Base-by-base conservation (phyloP, 2,113 vertebrate genomes). In the Microcebus griseorufus region DNA sequence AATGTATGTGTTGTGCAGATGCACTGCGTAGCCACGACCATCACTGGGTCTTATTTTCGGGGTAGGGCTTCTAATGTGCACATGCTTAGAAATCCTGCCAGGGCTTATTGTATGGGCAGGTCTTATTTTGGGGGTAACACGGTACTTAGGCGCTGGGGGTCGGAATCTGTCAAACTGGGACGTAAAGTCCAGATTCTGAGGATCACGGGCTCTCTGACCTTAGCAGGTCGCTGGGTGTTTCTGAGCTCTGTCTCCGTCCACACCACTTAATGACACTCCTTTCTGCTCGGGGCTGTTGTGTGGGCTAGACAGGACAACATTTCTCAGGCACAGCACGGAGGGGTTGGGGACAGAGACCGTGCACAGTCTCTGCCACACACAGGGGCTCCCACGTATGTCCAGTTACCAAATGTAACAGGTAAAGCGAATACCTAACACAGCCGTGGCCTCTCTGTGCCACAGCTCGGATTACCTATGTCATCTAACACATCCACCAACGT, bases 371-470 rank as follows among this genome's bases (percentile, higher is more conserved):
- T 12, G 20, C 75, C 0, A 6, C 51, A 55, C 42, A 48, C 27
- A 17, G 6, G 2, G 3, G 14, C 1, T 0, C 16, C 4, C 32
- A n/a, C 0, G 25, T 5, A 12, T 6, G 27, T 6, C 3, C 10
- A 55, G 18, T 6, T 12, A 3, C 9, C 17, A 29, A 25, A n/a
- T 34, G 3, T 45, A 23, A 9, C 51, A 0, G 10, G 16, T 8
- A 13, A 70, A 20, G 7, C 12, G 27, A 55, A 18, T 20, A 18
- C 1, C 22, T 51, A 10, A 20, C 6, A 42, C 51, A 22, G 37
- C 51, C 53, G 39, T 48, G 51, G 5, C 3, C 13, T 64, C 20
- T 42, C 45, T 45, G 16, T 51, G 83, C 34, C 4, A 2, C 9
- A 7, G 6, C 1, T 51, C 72, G n/a, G 6, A 32, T 11, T 60